Base-by-base conservation (phyloP, 92 coral and sea anemone species). In the Bergia puertoricense region DNA sequence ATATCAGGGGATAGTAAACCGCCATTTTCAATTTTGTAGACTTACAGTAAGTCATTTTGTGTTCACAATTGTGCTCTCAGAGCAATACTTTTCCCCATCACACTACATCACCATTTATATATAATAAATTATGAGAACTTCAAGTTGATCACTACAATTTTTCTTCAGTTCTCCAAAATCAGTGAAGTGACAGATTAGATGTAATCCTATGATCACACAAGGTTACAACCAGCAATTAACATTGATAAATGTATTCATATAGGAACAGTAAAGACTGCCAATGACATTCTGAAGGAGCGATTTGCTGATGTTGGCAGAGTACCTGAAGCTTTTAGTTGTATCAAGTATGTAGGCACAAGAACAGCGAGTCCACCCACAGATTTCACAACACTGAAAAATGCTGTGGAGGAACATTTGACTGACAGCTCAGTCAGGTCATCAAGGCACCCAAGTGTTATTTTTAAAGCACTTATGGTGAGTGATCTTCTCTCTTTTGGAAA, bases 291-390 rank as follows among this genome's bases (percentile, higher is more conserved):
- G 81, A 95, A 97, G 91, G 96, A 97, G 85, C 90, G 99, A 54
- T 97, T 97, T 95, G 94, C 98, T 7, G 95, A 91, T 90, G 91
- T 92, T 57, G 95, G 98, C 72, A 92, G 96, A 77, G 43, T 92
- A 80, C 99, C 99, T 22, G 95, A 93, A 85, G 99, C 99, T 40
- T 97, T 97, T 78, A 97, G 99, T 83, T 97, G 96, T 38, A 95
- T 97, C 82, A 92, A 88, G 77, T 97, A 97, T 81, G 88, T 97
- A 15, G 99, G 99, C 13, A 93, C 96, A 88, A 94, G 92, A 87
- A 97, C 99, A 22, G 50, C 74, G 77, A 48, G 88, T 42, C 94
- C 93, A 50, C 95, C 94, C 74, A 97, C 98, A 50, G 94, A 95
- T 85, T 97, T 95, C 85, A 89, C 90, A 68, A 82, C 81, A 44